Evolutionary conservation across 2,888 invertebrate genomes (phyloP), one percentile per base, ranked within the genome.

Genomic region (Lasioglossum villosulum): DNA sequence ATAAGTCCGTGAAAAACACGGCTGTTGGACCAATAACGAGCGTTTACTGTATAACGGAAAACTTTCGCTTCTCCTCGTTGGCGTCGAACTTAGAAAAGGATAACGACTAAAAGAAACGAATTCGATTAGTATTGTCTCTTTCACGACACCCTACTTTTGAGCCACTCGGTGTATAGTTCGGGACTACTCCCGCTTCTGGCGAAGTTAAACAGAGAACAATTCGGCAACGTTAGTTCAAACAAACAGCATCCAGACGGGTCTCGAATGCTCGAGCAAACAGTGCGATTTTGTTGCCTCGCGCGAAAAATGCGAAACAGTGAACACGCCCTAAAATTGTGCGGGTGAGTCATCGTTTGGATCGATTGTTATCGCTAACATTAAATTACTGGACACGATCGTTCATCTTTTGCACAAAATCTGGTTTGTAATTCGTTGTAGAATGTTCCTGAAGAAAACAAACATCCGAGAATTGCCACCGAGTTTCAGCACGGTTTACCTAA

Each of bases 151-250:
- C 12, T 68, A 34, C 37, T 37, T 68, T 37, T 1, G 23, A 4
- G 19, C 10, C 68, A 68, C 37, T 37, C 68, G 68, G 68, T 68
- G 34, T 37, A 23, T 6, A 34, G 16, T 23, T 37, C 23, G 23
- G 23, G 10, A 4, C 19, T 68, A 19, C 19, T 8, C 68, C 23
- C 34, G 19, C 37, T 68, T 37, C 68, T 4, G 37, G 19, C 30
- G 16, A 30, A 63, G 30, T 19, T 37, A 68, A 68, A 68, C 68
- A 19, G 63, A 63, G 63, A 30, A 63, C 30, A 63, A 63, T 63
- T 63, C 63, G 63, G 37, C 68, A 68, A 68, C 34, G 68, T 34
- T 23, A 12, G 34, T 68, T 68, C 34, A 68, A 68, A 68, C 68
- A 68, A 68, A 68, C 68, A 68, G 34, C 68, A 23, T 37, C 23